Evolutionary conservation across 1,140 invertebrate genomes (phyloP).

Genomic region (Euwallacea similis): DNA sequence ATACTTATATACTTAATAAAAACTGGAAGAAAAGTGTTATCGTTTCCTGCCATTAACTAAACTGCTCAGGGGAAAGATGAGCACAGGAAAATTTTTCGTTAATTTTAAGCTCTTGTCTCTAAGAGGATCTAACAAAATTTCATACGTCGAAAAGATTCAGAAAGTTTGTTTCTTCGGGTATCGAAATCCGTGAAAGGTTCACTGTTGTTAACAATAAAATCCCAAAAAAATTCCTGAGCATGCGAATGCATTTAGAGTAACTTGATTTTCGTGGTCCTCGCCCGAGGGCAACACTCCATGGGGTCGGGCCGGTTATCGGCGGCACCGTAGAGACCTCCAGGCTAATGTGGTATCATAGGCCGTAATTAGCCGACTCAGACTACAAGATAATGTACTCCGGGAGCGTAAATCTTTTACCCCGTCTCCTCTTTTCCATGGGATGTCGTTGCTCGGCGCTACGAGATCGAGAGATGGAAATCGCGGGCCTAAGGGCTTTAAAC

Average conservation of each 20-base stretch:
- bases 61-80: no score
- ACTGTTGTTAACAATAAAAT: no score
- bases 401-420: constrained; percentile 56
- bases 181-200: no score
- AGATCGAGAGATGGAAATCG: constrained; percentile 37
- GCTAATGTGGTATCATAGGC: constrained; percentile 58
- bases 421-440: constrained; percentile 45
- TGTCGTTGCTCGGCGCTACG: constrained; percentile 29
- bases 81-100: background rate
- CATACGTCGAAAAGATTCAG: no score
- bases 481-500: constrained; percentile 18
- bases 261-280: constrained; percentile 27
- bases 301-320: constrained; percentile 50
- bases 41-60: no score
- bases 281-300: constrained; percentile 23
- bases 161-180: no score
- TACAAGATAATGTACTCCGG: constrained; percentile 60
- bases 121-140: background rate
- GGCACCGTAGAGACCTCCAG: constrained; percentile 46
- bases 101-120: background rate
- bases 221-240: background rate
- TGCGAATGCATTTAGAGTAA: constrained; percentile 23
- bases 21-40: no score
- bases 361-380: constrained; percentile 59
- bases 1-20: no score